A percentile compares a stretch with the other conserved stretches of the same genome.
Evolutionary conservation across 2,113 vertebrate species (phyloP).

Genomic region (Catharus minimus): DNA sequence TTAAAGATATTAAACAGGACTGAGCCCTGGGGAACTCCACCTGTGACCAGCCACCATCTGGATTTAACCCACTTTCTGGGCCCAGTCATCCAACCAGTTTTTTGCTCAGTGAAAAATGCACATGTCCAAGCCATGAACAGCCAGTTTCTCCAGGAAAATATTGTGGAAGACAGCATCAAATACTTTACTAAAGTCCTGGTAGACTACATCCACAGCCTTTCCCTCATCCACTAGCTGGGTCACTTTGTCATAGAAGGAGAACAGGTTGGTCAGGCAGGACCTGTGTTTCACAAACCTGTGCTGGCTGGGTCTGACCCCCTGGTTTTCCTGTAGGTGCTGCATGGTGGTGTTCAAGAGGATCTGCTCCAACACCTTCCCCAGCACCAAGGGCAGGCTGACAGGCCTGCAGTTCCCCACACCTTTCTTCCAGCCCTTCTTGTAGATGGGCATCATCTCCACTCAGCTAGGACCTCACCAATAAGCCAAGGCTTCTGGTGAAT

Average conservation of each 20-base stretch:
- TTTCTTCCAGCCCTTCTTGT: neutral
- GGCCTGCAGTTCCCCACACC: neutral
- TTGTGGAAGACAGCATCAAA: neutral
- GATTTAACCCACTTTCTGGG: neutral
- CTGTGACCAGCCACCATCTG: neutral
- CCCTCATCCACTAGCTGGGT: neutral
- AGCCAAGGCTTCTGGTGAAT: neutral
- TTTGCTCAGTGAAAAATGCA: neutral
- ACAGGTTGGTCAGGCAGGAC: neutral
- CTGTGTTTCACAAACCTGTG: neutral
- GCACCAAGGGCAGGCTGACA: neutral
- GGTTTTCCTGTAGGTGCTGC: neutral
- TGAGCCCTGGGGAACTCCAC: neutral
- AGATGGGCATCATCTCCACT: neutral
- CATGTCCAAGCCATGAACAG: neutral
- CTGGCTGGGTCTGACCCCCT: neutral
- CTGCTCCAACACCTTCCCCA: neutral
- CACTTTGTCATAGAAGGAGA: neutral
- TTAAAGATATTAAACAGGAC: neutral
- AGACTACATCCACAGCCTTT: neutral
- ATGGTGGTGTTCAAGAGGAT: neutral
- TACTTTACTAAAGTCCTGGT: neutral
- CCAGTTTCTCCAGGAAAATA: neutral
- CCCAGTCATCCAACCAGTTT: fast-evolving
- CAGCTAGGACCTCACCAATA: fast-evolving